Evolutionary conservation across 2,888 invertebrate species (phyloP).

Genomic region (Rosalia funebris): DNA sequence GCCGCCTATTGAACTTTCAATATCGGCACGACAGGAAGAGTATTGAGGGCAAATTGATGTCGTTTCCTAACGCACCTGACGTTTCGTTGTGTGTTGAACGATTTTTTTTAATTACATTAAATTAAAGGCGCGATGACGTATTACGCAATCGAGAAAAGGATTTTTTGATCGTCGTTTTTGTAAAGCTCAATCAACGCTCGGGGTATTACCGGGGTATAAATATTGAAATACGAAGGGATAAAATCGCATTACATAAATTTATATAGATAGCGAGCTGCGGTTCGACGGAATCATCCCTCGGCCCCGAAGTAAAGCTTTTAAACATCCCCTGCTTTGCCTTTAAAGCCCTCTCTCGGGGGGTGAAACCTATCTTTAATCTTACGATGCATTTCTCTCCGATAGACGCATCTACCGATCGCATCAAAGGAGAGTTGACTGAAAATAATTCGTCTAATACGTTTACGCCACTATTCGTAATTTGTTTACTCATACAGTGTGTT

Average conservation of each 20-base stretch:
- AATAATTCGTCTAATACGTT: too few relatives aligned
- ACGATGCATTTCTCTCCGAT: constrained; percentile 34
- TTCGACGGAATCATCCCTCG: constrained; percentile 37
- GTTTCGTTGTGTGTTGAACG: too few relatives aligned
- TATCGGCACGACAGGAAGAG: background rate
- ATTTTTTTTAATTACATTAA: too few relatives aligned
- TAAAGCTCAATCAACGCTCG: background rate
- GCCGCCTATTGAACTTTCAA: constrained; percentile 5
- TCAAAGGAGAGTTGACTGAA: too few relatives aligned
- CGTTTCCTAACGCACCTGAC: background rate
- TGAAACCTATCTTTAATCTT: constrained; percentile 50
- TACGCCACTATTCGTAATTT: too few relatives aligned
- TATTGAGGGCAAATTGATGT: background rate
- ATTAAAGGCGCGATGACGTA: too few relatives aligned
- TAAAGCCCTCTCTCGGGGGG: constrained; percentile 42
- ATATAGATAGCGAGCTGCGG: constrained; percentile 36
- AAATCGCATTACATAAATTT: constrained; percentile 41
- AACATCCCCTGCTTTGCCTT: constrained; percentile 41
- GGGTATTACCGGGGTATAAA: constrained; percentile 27
- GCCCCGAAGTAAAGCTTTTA: constrained; percentile 39
- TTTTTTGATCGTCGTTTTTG: too few relatives aligned
- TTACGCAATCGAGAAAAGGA: too few relatives aligned
- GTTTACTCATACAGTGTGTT: too few relatives aligned
- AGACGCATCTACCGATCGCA: too few relatives aligned
- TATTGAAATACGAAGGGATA: constrained; percentile 37